Base-by-base conservation (phyloP, 2,888 invertebrate genomes). In the Euplagia quadripunctaria region DNA sequence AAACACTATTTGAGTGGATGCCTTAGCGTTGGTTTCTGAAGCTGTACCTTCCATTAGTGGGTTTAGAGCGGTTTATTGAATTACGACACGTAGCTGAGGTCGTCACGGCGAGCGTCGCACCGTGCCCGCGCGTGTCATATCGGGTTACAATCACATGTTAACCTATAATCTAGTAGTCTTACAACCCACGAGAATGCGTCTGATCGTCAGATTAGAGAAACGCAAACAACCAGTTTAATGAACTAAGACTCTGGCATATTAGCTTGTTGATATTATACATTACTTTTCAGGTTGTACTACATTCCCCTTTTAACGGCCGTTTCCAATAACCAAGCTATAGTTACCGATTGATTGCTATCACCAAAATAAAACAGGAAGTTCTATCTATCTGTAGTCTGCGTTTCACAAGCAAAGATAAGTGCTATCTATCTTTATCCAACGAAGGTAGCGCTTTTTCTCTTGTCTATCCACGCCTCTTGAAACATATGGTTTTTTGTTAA, bases 31-130 rank as follows among this genome's bases (percentile, higher is more conserved):
- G 79, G 80, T 84, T 80, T 75, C 69, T 75, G 64, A 82, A 87
- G 87, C 86, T 88, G 83, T 81, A 83, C 86, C 86, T 84, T 89
- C 88, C 89, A 90, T 90, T 90, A 91, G 87, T 78, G 82, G 87
- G 86, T 87, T 87, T 85, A 83, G 83, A 86, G 83, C 77, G 81
- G 82, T 85, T 90, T 89, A 91, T 91, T 91, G 86, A 89, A 89
- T 91, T 91, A 91, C 84, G 79, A 77, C 83, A 85, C 86, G 88
- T 85, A 88, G 85, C 86, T 84, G 82, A 87, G 84, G 84, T 82
- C 83, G 86, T 83, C 85, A 85, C 81, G 80, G 76, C 78, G 64
- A 46, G 20, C 71, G 68, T 65, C 49, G 72, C 72, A 72, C 74
- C 82, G 80, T 82, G 79, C 78, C 79, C 83, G 82, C 82, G 81